Conservation (phyloP, 2,888 invertebrate species). For the Cosmopolites sordidus region DNA sequence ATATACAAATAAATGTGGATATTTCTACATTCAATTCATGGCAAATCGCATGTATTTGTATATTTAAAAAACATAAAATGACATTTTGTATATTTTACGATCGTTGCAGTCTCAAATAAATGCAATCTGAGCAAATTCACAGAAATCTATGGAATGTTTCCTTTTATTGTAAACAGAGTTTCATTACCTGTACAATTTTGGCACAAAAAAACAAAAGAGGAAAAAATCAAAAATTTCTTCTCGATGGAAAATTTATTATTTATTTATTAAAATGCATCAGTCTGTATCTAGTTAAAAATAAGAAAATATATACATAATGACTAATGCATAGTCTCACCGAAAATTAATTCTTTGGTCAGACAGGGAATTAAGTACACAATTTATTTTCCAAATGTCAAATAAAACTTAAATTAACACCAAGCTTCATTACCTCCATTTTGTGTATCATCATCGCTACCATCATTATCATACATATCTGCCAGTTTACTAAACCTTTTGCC, state of each 20-base stretch:
- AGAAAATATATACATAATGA: slow-evolving; percentile 18
- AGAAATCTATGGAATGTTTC: too few species aligned
- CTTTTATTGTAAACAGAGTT: too few species aligned
- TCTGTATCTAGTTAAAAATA: slow-evolving; percentile 28
- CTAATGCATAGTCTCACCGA: slow-evolving; percentile 33
- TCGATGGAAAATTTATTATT: too few species aligned
- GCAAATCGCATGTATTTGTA: too few species aligned
- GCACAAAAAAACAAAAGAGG: slow-evolving; percentile 8
- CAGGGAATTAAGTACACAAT: slow-evolving; percentile 38
- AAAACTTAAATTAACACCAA: slow-evolving; percentile 71
- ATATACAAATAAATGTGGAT: too few species aligned
- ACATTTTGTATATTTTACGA: too few species aligned
- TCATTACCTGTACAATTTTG: slow-evolving; percentile 3
- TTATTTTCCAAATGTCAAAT: slow-evolving; percentile 8
- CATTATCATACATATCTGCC: slow-evolving; percentile 93
- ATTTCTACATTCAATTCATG: too few species aligned
- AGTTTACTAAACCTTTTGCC: slow-evolving; percentile 93
- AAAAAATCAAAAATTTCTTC: slow-evolving; percentile 7
- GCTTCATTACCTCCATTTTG: slow-evolving; percentile 74
- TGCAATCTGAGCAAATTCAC: too few species aligned
- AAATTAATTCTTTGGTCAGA: slow-evolving; percentile 42
- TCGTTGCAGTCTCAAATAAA: too few species aligned
- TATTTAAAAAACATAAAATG: too few species aligned
- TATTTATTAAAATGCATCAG: slow-evolving; percentile 25
- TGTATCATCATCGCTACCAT: slow-evolving; percentile 75